A percentile compares a stretch with the other conserved stretches of the same genome.
phyloP scores from a whole-genome alignment of 2,888 invertebrate species.

The Leptopterna dolabrata region DNA sequence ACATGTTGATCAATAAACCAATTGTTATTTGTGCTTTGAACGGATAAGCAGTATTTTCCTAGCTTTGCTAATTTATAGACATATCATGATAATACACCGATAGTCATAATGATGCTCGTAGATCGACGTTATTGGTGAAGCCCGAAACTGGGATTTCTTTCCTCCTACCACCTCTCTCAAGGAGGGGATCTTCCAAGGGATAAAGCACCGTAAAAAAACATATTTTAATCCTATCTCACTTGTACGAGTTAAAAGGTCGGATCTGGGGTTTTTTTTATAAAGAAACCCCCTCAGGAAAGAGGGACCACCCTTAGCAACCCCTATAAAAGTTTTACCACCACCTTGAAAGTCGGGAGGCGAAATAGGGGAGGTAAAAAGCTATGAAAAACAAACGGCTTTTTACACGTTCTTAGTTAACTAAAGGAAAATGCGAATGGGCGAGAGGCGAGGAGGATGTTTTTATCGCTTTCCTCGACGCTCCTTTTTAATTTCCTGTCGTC shows the following conservation, averaged over 20 bases:
- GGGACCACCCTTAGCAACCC: background rate
- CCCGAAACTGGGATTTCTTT: background rate
- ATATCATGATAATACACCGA: no score
- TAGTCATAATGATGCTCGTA: no score
- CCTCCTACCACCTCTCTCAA: background rate
- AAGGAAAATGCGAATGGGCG: slow-evolving; percentile 4
- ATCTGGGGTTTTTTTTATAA: background rate
- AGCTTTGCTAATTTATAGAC: no score
- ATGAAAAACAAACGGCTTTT: slow-evolving; percentile 51
- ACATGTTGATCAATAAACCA: no score
- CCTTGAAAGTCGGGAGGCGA: background rate
- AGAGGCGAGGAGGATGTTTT: slow-evolving; percentile 27
- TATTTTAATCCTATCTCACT: slow-evolving; percentile 38
- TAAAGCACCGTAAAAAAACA: slow-evolving; percentile 8
- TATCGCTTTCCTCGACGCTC: slow-evolving; percentile 49
- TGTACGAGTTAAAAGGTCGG: slow-evolving; percentile 5
- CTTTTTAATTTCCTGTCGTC: slow-evolving; percentile 55
- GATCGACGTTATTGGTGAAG: background rate
- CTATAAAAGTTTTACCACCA: slow-evolving; percentile 43
- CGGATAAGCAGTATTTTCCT: no score
- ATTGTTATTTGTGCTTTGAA: no score
- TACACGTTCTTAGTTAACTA: slow-evolving; percentile 49
- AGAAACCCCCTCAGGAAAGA: background rate
- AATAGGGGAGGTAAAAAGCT: slow-evolving; percentile 13
- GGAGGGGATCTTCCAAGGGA: background rate